Conservation (phyloP, 1,140 invertebrate species). For the Halictus rubicundus region DNA sequence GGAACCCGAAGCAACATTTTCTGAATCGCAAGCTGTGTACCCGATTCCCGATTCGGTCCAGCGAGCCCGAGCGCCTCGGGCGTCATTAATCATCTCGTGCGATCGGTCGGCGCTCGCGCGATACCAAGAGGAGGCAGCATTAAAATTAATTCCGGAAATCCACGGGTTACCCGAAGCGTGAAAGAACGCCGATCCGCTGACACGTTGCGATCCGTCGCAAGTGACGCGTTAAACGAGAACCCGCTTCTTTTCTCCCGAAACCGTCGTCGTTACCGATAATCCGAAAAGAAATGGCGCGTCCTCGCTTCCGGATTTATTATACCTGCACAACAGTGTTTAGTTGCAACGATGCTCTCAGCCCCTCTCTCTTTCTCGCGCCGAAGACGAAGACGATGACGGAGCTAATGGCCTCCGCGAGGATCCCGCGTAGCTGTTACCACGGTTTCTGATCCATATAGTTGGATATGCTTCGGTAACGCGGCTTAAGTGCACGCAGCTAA, state of each 20-base stretch:
- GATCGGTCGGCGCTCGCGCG: not conserved
- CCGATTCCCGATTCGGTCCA: not conserved
- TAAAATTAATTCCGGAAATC: constrained; percentile 16
- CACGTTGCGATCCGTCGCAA: not conserved
- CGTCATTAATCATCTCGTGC: constrained; percentile 4
- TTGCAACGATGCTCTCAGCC: constrained; percentile 46
- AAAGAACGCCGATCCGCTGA: not conserved
- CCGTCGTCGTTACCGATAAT: not conserved
- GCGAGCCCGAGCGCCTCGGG: not conserved
- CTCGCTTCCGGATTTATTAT: constrained; percentile 21
- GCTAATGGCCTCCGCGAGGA: constrained; percentile 63
- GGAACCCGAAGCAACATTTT: no score
- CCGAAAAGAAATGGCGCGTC: not conserved
- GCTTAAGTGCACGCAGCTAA: constrained; percentile 67
- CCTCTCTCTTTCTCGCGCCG: no score
- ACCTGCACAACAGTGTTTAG: not conserved
- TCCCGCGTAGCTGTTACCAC: constrained; percentile 79
- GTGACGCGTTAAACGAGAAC: constrained; percentile 5
- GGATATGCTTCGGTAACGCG: constrained; percentile 77
- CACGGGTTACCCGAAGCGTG: constrained; percentile 2
- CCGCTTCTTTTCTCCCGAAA: not conserved
- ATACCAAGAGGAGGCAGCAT: not conserved
- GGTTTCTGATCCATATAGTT: constrained; percentile 78
- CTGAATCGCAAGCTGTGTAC: not conserved
- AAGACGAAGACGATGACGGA: not conserved